Evolutionary conservation across 2,113 vertebrate species (phyloP).

Genomic region (Myrmecobius fasciatus): DNA sequence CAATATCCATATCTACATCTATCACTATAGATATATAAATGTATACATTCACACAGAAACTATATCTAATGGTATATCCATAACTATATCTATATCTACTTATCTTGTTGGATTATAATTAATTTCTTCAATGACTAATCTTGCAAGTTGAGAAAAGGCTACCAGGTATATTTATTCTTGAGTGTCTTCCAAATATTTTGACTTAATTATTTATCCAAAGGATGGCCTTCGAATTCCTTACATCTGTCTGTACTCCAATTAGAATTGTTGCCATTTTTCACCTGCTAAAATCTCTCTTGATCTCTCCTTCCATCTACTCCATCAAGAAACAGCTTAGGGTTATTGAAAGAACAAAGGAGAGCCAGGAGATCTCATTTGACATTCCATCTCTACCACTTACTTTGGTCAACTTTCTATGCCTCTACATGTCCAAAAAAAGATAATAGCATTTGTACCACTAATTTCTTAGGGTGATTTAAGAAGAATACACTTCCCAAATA

Average conservation of each 20-base stretch:
- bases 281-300: neutral
- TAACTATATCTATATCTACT: neutral
- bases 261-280: neutral
- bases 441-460: neutral
- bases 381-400: neutral
- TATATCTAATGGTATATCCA: neutral
- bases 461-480: neutral
- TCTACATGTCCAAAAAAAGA: conserved; percentile 28
- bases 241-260: neutral
- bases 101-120: neutral
- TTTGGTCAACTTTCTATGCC: neutral
- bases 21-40: neutral
- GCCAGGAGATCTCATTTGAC: neutral
- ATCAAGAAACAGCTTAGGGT: neutral
- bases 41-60: neutral
- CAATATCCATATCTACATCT: neutral
- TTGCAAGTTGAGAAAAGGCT: conserved; percentile 1
- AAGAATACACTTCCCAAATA: neutral
- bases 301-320: neutral
- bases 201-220: conserved; percentile 33
- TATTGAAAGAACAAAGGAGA: neutral
- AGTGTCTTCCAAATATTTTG: conserved; percentile 12
- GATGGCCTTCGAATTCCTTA: neutral
- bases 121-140: conserved; percentile 36
- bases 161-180: conserved; percentile 23